Base-by-base conservation (phyloP, 2,797 vertebrate genomes). In the Tachyglossus aculeatus region DNA sequence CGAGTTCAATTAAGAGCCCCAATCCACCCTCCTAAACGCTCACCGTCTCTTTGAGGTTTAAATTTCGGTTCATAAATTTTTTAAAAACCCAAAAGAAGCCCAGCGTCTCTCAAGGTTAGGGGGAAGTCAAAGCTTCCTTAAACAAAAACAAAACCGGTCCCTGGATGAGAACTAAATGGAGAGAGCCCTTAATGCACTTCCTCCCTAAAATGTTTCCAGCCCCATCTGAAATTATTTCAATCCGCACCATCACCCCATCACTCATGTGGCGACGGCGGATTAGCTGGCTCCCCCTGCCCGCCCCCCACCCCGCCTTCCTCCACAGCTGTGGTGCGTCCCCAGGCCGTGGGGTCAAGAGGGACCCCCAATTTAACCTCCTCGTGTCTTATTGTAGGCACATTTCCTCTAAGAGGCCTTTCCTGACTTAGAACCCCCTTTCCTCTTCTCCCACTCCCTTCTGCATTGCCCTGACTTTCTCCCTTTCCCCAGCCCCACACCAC, bases 211-310 rank as follows among this genome's bases (percentile, higher is more conserved):
- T 83, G 81, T 86, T 88, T 89, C 76, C 68, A 90, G 73, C 67
- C 77, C 80, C 74, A 77, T 88, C 86, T 83, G 84, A 88, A 88
- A 81, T 89, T 69, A 74, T 89, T 89, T 91, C 88, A 81, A 88
- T 78, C 75, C 56, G 76, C 58, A 82, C 69, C 81, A 80, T 87
- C n/a, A n/a, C n/a, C n/a, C n/a, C n/a, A n/a, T n/a, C n/a, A n/a
- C n/a, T n/a, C n/a, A n/a, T n/a, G n/a, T n/a, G n/a, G n/a, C n/a
- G n/a, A n/a, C n/a, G n/a, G n/a, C n/a, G n/a, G n/a, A n/a, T n/a
- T n/a, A n/a, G n/a, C n/a, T n/a, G n/a, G n/a, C n/a, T n/a, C n/a
- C n/a, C n/a, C n/a, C n/a, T n/a, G n/a, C n/a, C n/a, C n/a, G n/a
- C n/a, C n/a, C n/a, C n/a, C n/a, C n/a, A n/a, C n/a, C n/a, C n/a